Conservation (phyloP, 53 echinoderm and acorn worm genomes). For the Antedon mediterranea region DNA sequence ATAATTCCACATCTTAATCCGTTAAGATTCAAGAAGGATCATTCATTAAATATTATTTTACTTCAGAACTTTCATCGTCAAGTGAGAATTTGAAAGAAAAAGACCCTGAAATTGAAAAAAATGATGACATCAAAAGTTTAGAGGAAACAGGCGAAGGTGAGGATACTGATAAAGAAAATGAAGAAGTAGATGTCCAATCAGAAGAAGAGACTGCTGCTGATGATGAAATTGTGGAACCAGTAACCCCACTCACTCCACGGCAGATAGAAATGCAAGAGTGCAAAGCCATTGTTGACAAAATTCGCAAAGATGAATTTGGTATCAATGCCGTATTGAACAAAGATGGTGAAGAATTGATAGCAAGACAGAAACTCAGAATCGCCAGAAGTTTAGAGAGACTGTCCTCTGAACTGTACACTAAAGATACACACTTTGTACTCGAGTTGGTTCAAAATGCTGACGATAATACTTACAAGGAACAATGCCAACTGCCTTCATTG, state of each 20-base stretch:
- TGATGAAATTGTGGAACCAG: neutral
- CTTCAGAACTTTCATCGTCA: too few relatives aligned
- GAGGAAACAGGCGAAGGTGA: neutral
- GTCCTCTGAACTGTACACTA: constrained; percentile 38
- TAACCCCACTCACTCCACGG: constrained; percentile 8
- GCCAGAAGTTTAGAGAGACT: constrained; percentile 29
- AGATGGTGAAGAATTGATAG: constrained; percentile 13
- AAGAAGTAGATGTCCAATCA: neutral
- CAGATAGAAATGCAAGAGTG: constrained; percentile 20
- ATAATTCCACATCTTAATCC: too few relatives aligned
- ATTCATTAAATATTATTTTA: too few relatives aligned
- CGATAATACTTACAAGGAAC: constrained; percentile 24
- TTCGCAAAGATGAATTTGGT: constrained; percentile 33
- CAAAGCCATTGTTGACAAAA: constrained; percentile 14
- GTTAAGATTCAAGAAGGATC: too few relatives aligned
- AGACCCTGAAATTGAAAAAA: constrained; percentile 2
- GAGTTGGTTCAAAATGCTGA: constrained; percentile 51
- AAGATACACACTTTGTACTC: constrained; percentile 47
- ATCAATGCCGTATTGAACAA: constrained; percentile 14
- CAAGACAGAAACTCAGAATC: constrained; percentile 14
- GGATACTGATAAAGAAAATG: neutral
- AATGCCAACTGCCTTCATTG: constrained; percentile 15
- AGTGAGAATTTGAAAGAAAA: neutral
- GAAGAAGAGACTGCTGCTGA: neutral
- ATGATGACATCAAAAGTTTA: neutral